A percentile compares a stretch with the other conserved stretches of the same genome.
Conservation (phyloP, 2,888 invertebrate genomes). For the Drosophila anomalipes region DNA sequence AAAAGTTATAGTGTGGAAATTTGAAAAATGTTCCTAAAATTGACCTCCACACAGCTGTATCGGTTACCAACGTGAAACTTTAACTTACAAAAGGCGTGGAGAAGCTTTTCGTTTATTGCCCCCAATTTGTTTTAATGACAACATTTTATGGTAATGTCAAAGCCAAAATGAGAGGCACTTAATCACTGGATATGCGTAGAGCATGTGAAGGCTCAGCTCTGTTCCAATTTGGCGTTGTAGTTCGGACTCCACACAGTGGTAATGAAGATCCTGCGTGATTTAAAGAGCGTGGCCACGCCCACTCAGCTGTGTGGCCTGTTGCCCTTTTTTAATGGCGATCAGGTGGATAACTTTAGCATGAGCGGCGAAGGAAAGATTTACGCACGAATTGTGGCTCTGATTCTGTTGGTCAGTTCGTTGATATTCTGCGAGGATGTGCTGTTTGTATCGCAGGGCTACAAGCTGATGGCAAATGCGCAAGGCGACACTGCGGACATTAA, state of each 20-base stretch:
- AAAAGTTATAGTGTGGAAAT: neutral
- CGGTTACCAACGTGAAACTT: neutral
- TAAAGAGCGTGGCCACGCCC: slow-evolving; percentile 46
- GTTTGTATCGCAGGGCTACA: slow-evolving; percentile 57
- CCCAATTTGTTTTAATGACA: slow-evolving; percentile 20
- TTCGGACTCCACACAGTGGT: neutral
- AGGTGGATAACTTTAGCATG: slow-evolving; percentile 48
- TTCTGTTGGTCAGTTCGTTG: slow-evolving; percentile 42
- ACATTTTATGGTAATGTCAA: slow-evolving; percentile 27
- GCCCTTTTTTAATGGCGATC: slow-evolving; percentile 58
- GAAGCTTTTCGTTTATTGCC: slow-evolving; percentile 3
- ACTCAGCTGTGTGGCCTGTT: slow-evolving; percentile 62
- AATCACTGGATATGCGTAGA: neutral
- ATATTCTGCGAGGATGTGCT: slow-evolving; percentile 61
- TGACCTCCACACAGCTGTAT: neutral
- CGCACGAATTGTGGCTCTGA: slow-evolving; percentile 41
- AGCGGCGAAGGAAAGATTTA: slow-evolving; percentile 56
- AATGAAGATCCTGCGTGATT: slow-evolving; percentile 73
- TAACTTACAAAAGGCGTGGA: too few species aligned
- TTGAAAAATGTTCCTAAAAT: neutral
- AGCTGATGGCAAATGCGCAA: slow-evolving; percentile 56
- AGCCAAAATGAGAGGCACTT: slow-evolving; percentile 7
- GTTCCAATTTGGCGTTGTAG: neutral
- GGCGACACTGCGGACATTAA: slow-evolving; percentile 79
- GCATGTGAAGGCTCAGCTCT: neutral